Conservation (phyloP, 2,113 vertebrate genomes). For the Synodontis membranacea region DNA sequence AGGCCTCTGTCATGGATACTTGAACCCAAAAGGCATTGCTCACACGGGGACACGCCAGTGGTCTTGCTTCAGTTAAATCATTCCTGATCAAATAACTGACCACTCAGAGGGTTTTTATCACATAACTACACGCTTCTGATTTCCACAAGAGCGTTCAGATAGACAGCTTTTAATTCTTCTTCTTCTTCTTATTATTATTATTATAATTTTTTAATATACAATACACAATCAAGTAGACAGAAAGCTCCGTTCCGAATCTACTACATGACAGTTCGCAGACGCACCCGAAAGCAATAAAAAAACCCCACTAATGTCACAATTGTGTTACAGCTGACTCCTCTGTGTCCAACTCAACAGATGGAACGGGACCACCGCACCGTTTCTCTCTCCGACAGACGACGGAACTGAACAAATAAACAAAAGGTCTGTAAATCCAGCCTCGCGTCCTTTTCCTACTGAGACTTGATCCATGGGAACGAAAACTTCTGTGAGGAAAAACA, state of each 20-base stretch:
- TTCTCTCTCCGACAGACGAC: conserved; percentile 28
- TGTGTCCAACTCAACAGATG: conserved; percentile 40
- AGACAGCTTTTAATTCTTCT: background rate
- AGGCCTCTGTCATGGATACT: conserved; percentile 45
- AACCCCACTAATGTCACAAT: background rate
- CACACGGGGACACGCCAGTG: conserved; percentile 21
- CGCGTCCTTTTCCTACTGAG: conserved; percentile 11
- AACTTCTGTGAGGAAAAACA: background rate
- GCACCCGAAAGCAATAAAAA: conserved; percentile 17
- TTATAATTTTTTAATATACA: background rate
- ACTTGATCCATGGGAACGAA: background rate
- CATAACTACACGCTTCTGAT: background rate
- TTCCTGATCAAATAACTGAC: conserved; percentile 24
- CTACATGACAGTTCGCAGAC: conserved; percentile 14
- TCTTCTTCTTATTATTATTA: background rate
- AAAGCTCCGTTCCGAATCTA: background rate
- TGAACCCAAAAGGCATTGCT: conserved; percentile 43
- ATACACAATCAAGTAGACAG: background rate
- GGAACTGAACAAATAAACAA: conserved; percentile 35
- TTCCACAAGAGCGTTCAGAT: background rate
- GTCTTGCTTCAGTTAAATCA: background rate
- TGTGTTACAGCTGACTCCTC: conserved; percentile 20
- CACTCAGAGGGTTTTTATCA: conserved; percentile 11
- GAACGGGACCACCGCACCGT: conserved; percentile 25
- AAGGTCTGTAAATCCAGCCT: conserved; percentile 22